Evolutionary conservation across 2,888 invertebrate genomes (phyloP), one percentile per base, ranked within the genome.

Genomic region (Drosophila prolongata): DNA sequence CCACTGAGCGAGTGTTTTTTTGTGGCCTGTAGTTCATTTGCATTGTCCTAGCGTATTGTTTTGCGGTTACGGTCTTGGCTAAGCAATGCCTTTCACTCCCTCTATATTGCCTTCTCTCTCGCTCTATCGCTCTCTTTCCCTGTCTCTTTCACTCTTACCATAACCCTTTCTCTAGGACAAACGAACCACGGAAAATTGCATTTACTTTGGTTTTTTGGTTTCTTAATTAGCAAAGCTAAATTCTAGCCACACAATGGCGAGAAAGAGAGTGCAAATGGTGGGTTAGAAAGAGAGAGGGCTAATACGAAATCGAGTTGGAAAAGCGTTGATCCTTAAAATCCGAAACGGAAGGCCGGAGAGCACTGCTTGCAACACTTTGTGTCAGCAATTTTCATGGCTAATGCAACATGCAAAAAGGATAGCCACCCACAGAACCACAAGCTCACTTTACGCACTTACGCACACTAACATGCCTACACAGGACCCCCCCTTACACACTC

Each of bases 21-120:
- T 67, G 67, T 40, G 46, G 55, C 56, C 46, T 66, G 65, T 80
- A 75, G 80, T 77, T 82, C 69, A 82, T 82, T 82, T 82, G 82
- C 86, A 85, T 82, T 85, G 86, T 78, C 61, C 80, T 79, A 75
- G 83, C 86, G 80, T 80, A 80, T 85, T 82, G 86, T 80, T 71
- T 85, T 64, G 83, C 73, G 82, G 82, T 78, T 85, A 70, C 44
- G 76, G 85, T 78, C 66, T 58, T 73, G 78, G 82, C 75, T 78
- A 73, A 82, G 78, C 81, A 71, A 74, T 57, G 74, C 68, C 55
- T 47, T 35, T 27, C 24, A 24, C 56, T 40, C 34, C 19, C 44
- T 3, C 35, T 43, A 30, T 24, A 47, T 47, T 10, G 14, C 11
- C 34, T 6, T 35, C 53, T 37, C 34, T 30, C 35, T 10, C 38